Evolutionary conservation across 2,888 invertebrate species (phyloP), one percentile per base, ranked within the genome.

Genomic region (Xanthia icteritia): DNA sequence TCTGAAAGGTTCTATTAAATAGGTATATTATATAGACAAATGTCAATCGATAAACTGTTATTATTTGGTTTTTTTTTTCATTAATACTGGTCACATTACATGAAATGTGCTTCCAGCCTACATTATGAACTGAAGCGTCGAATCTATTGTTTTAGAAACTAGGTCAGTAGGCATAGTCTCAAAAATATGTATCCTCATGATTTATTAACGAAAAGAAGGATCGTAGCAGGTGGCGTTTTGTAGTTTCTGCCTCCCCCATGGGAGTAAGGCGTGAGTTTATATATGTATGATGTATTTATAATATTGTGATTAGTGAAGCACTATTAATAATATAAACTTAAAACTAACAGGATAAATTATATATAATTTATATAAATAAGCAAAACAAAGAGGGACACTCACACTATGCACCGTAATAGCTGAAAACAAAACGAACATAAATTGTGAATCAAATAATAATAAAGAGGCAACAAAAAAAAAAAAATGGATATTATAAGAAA

Each of bases 331-430:
- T 20, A 36, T 42, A 54, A 48, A 39, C 0, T 45, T 23, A 31
- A 51, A 61, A 42, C 6, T 17, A 76, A 54, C 65, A 77, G 65
- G 78, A 77, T 36, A 83, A 61, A 82, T 61, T 56, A 80, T 64
- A 84, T 60, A 77, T 20, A 82, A 61, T 80, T 61, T 56, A 80
- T 65, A 84, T 60, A 51, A 58, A 67, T 42, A 75, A 85, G 79
- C 86, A 86, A 83, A 92, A 91, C 90, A 87, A 92, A 91, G 91
- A 92, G 91, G 85, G 90, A 94, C 94, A 96, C 95, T 96, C 95
- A 96, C 96, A 95, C 91, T 92, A 91, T 89, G 91, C 94, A 91
- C 91, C 93, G 90, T 92, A 91, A 92, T 91, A 92, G 92, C 96
- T 96, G 96, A 94, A 96, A 95, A 93, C 89, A 94, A 95, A 94